Base-by-base conservation (phyloP, 1,140 invertebrate species). In the Cotesia vestalis region DNA sequence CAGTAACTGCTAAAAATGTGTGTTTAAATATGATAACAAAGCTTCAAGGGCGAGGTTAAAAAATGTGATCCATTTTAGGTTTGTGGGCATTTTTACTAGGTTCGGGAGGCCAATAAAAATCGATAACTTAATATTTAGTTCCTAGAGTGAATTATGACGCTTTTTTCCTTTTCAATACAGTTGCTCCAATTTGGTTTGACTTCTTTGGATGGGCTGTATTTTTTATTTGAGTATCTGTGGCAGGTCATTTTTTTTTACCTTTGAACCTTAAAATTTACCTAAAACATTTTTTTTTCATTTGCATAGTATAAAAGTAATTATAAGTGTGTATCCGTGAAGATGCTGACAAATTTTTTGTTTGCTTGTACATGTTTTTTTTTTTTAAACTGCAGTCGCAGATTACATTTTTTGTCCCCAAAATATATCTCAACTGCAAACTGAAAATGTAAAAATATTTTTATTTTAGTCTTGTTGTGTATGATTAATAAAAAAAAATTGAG, bases 101-200 rank as follows among this genome's bases (percentile, higher is more conserved):
- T 46, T 46, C 11, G 1, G 35, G 61, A 14, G 62, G 6, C 35
- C 38, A 40, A 64, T 64, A 38, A 64, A 64, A 38, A 64, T 64
- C 62, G 38, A 64, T 46, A 40, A 64, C 6, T 64, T 36, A 5
- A 20, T 57, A 12, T 27, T 27, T 38, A 38, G 20, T 12, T 66
- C 4, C 12, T 0, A 2, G 46, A 14, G 46, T 66, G 63, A 66
- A 52, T 52, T 66, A 66, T 66, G 63, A 52, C 63, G 14, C 46
- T 1, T 20, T 5, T n/a, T 52, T 55, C 1, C n/a, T 55, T n/a
- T 1, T 46, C 40, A 36, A 36, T 64, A 66, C 63, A 46, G 63
- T 66, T 66, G 63, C 63, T 66, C 63, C 46, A 66, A 27, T 66
- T 66, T 38, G 62, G 62, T 64, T 64, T 64, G 62, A 64, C 62